Evolutionary conservation across 1,140 invertebrate species (phyloP).

Genomic region (Vanessa tameamea): DNA sequence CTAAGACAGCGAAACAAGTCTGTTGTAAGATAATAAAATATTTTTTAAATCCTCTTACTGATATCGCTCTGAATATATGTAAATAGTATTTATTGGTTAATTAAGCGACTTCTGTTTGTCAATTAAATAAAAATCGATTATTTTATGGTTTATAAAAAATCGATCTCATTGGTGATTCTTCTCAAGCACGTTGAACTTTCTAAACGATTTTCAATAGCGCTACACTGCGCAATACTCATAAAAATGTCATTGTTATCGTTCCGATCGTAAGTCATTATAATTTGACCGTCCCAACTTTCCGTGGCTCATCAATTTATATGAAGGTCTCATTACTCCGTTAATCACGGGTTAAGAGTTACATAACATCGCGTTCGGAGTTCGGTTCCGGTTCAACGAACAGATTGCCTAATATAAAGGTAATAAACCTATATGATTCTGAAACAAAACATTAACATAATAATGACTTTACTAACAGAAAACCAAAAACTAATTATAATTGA

Average conservation of each 20-base stretch:
- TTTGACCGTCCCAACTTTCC: conserved; percentile 10
- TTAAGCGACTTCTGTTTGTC: no score
- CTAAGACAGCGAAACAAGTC: no score
- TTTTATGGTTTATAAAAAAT: background rate
- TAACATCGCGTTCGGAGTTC: background rate
- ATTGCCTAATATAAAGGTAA: background rate
- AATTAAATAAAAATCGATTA: no score
- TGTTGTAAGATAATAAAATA: no score
- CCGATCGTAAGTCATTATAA: conserved; percentile 30
- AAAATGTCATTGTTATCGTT: conserved; percentile 30
- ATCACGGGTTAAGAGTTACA: conserved; percentile 11
- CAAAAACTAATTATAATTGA: no score
- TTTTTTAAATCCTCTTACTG: no score
- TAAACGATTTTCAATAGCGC: conserved; percentile 23
- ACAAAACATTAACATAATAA: background rate
- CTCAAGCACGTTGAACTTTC: conserved; percentile 20
- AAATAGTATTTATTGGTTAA: no score
- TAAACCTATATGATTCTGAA: background rate
- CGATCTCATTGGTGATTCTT: conserved; percentile 7
- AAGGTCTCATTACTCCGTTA: conserved; percentile 27
- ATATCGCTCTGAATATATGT: no score
- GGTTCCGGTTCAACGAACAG: conserved; percentile 24
- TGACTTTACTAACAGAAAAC: no score
- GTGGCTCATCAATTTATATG: conserved; percentile 34
- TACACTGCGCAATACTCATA: conserved; percentile 25